A percentile compares a stretch with the other conserved stretches of the same genome.
Evolutionary conservation across 35 echinoderm and acorn worm species (phyloP).

Genomic region (Strongylocentrotus purpuratus): DNA sequence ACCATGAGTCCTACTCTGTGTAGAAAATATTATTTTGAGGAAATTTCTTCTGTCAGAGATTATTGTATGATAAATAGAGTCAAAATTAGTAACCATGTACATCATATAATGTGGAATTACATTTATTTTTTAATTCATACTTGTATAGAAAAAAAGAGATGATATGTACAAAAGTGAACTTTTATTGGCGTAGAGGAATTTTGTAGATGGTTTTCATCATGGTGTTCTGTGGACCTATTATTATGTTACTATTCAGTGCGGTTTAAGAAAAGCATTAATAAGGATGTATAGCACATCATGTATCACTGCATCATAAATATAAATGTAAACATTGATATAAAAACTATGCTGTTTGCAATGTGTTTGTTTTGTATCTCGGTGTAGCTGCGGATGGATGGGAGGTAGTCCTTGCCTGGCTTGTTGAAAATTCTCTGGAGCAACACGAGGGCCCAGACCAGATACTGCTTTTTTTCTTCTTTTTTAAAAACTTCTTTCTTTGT

Average conservation of each 20-base stretch:
- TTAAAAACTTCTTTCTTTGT: too few species aligned
- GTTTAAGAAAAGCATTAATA: not conserved
- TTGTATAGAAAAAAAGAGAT: not conserved
- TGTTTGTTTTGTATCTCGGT: not conserved
- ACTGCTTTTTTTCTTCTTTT: too few species aligned
- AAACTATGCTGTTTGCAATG: not conserved
- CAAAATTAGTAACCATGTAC: not conserved
- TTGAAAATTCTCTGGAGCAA: too few species aligned
- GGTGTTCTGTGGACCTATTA: not conserved
- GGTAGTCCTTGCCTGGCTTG: too few species aligned
- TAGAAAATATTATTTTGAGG: not conserved
- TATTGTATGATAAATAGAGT: not conserved
- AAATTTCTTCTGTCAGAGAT: not conserved
- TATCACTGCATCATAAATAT: constrained; percentile 13
- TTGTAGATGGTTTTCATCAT: not conserved
- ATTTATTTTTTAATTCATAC: not conserved
- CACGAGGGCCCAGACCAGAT: too few species aligned
- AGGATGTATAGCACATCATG: not conserved
- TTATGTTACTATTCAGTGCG: not conserved
- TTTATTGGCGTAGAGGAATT: not conserved
- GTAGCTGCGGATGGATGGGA: not conserved
- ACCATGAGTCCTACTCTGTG: not conserved
- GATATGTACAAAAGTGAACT: not conserved
- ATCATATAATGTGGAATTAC: not conserved
- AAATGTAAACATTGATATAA: constrained; percentile 5